Conservation (phyloP, 2,888 invertebrate species). For the Brachyptera risi region DNA sequence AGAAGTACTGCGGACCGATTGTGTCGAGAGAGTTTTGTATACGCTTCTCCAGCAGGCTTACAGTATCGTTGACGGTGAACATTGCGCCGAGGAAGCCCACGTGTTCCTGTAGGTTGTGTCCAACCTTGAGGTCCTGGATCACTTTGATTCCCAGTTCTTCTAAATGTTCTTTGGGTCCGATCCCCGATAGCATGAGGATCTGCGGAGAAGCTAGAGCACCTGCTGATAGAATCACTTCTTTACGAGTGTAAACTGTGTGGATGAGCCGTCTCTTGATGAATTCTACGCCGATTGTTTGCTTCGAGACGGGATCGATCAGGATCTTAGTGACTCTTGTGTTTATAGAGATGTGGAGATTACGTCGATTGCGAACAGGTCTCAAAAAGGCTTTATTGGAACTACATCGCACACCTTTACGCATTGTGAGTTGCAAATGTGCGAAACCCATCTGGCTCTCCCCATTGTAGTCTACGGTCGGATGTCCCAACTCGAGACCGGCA, state of each 20-base stretch:
- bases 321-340: conserved; percentile 59
- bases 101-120: conserved; percentile 48
- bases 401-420: conserved; percentile 42
- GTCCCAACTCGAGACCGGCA: conserved; percentile 56
- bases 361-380: conserved; percentile 54
- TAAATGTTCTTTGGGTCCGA: conserved; percentile 47
- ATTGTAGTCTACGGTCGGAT: conserved; percentile 44
- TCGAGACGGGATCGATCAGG: conserved; percentile 58
- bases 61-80: conserved; percentile 40
- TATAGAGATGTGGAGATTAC: conserved; percentile 64
- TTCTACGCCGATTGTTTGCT: conserved; percentile 64
- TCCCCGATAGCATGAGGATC: conserved; percentile 57
- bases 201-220: conserved; percentile 58
- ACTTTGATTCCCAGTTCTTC: conserved; percentile 39
- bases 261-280: conserved; percentile 50
- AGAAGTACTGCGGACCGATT: conserved; percentile 42
- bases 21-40: conserved; percentile 44
- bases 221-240: conserved; percentile 51
- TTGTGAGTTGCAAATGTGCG: conserved; percentile 50
- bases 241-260: conserved; percentile 41
- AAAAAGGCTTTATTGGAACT: conserved; percentile 64
- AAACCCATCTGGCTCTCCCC: conserved; percentile 49
- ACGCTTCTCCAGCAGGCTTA: conserved; percentile 38
- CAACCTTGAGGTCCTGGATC: conserved; percentile 35
- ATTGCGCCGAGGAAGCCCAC: conserved; percentile 43